These are phyloP conservation scores for Steinernema scapterisci DNA, from an alignment of 2,888 invertebrate genomes.

Conservation along the genomic window DNA sequence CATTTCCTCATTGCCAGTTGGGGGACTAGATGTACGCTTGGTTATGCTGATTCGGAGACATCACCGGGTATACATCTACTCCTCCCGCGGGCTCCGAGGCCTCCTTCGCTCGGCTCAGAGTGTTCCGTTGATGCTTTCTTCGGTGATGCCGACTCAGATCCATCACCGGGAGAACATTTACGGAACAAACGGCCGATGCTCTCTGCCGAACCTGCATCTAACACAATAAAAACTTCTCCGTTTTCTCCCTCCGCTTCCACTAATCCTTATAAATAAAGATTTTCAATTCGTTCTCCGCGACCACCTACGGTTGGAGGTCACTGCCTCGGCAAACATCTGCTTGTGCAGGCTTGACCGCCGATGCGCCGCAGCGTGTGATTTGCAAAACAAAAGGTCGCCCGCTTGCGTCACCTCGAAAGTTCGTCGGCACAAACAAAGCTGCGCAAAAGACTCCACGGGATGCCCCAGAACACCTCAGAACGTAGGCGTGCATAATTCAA, in stretches of 20 bases:
- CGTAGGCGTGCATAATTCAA: no score
- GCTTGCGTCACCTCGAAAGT: background rate
- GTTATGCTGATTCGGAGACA: conserved; percentile 8
- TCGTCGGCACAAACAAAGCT: background rate
- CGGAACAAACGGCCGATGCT: conserved; percentile 34
- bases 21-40: background rate
- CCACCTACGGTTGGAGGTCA: background rate
- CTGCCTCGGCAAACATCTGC: conserved; percentile 9
- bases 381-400: background rate
- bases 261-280: no score
- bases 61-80: conserved; percentile 32
- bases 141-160: conserved; percentile 38
- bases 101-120: conserved; percentile 1
- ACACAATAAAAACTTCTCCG: no score
- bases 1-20: no score
- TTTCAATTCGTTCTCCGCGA: no score
- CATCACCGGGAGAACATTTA: conserved; percentile 50
- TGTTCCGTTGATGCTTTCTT: conserved; percentile 42
- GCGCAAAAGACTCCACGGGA: background rate
- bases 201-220: background rate
- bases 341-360: conserved; percentile 8
- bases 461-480: background rate
- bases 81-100: background rate
- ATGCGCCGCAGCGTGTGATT: background rate
- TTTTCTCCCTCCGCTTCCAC: no score